These are phyloP conservation scores for Melanostoma mellinum DNA, from an alignment of 2,888 invertebrate species.

Conservation along the genomic window DNA sequence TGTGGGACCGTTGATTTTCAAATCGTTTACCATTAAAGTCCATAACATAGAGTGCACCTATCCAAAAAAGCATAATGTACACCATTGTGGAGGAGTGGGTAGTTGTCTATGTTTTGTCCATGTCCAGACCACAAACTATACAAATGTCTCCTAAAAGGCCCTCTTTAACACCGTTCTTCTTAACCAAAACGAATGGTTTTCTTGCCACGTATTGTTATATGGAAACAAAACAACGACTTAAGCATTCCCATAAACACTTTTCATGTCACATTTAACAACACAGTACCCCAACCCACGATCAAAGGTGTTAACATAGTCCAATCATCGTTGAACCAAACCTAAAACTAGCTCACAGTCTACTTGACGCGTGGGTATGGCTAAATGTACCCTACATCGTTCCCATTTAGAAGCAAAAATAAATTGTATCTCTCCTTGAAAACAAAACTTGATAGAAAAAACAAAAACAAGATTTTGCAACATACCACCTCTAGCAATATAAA, in stretches of 20 bases:
- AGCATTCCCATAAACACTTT: constrained; percentile 11
- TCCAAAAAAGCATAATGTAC: no score
- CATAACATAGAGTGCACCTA: no score
- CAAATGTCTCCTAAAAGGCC: no score
- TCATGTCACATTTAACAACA: constrained; percentile 13
- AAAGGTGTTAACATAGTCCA: constrained; percentile 45
- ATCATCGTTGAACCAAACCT: constrained; percentile 27
- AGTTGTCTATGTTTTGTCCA: no score
- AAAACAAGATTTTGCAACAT: constrained; percentile 49
- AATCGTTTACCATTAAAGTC: no score
- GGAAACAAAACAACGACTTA: background rate
- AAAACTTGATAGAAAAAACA: background rate
- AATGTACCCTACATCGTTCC: constrained; percentile 33
- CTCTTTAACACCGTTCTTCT: background rate
- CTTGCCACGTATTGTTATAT: no score
- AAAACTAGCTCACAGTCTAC: constrained; percentile 49
- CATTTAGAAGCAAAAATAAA: constrained; percentile 30
- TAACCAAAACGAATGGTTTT: background rate
- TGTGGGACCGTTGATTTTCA: no score
- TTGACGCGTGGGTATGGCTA: constrained; percentile 52
- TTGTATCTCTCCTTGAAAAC: constrained; percentile 28
- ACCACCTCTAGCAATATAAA: background rate
- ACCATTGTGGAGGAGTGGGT: no score
- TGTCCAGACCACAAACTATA: no score
- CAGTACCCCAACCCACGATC: constrained; percentile 26